Conservation (phyloP, 2,888 invertebrate genomes). For the Tenthredo amoena region DNA sequence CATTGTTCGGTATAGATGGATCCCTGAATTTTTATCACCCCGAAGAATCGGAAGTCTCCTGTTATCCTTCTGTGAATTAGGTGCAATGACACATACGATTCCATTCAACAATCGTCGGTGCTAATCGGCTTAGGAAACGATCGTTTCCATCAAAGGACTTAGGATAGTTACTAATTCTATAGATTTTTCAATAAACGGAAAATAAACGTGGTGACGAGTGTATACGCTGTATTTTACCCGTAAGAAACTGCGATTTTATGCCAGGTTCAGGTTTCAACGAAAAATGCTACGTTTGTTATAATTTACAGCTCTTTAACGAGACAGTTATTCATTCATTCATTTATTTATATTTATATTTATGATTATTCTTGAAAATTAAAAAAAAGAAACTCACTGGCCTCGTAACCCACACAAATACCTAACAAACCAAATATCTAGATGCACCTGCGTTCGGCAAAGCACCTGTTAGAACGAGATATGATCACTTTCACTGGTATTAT, state of each 20-base stretch:
- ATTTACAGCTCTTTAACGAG: not conserved
- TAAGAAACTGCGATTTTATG: not conserved
- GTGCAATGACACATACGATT: not conserved
- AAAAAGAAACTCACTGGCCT: not conserved
- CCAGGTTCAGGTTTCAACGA: not conserved
- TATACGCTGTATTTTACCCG: not conserved
- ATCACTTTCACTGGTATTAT: constrained; percentile 22
- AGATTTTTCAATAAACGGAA: not conserved
- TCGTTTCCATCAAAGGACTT: constrained; percentile 12
- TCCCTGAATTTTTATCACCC: not conserved
- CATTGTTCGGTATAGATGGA: not conserved
- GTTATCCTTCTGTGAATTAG: not conserved
- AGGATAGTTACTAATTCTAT: not conserved
- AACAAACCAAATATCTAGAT: not conserved
- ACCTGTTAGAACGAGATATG: constrained; percentile 20
- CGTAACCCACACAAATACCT: not conserved
- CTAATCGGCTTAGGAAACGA: constrained; percentile 24
- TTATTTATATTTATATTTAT: not conserved
- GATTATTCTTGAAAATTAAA: not conserved
- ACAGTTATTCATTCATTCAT: not conserved
- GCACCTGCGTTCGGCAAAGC: constrained; percentile 3
- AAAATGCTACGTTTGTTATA: not conserved
- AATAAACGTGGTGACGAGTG: not conserved
- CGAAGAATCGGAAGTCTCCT: not conserved
- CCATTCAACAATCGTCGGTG: not conserved